Evolutionary conservation across 2,113 vertebrate species (phyloP).

Genomic region (Eptesicus fuscus): DNA sequence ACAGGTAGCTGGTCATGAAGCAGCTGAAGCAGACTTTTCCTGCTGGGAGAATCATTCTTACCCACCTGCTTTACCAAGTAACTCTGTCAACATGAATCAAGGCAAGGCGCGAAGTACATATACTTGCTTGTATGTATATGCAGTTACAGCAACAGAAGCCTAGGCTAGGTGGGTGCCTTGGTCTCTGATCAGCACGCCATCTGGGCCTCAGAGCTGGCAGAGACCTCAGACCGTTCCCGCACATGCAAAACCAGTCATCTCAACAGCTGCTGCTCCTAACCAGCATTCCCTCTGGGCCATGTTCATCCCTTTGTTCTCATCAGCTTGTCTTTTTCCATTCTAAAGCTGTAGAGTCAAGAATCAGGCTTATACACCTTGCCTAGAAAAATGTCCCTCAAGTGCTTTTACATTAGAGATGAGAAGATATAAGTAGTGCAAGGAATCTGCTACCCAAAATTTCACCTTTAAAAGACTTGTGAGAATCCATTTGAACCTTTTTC

Average conservation of each 20-base stretch:
- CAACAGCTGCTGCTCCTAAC: not conserved
- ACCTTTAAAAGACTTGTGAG: not conserved
- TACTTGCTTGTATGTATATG: not conserved
- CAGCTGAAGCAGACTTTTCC: conserved; percentile 31
- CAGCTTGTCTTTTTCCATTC: not conserved
- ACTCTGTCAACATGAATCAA: conserved; percentile 10
- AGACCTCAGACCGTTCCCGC: not conserved
- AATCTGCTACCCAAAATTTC: not conserved
- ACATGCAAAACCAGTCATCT: not conserved
- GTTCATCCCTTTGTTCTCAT: not conserved
- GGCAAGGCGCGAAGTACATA: not conserved
- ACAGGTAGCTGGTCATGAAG: not conserved
- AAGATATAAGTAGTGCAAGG: not conserved
- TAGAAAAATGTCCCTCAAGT: not conserved
- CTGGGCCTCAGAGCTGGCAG: not conserved
- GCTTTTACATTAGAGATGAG: not conserved
- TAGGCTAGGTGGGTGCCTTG: not conserved
- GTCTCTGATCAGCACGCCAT: not conserved
- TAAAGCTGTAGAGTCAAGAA: not conserved
- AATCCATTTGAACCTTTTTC: not conserved
- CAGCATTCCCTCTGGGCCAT: not conserved
- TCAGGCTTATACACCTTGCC: not conserved
- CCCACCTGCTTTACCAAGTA: conserved; percentile 34
- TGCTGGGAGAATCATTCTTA: conserved; percentile 33
- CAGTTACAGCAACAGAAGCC: not conserved